These are phyloP conservation scores for cattle (Bos taurus) DNA, from an alignment of 2,113 vertebrate genomes.

Conservation along the genomic window ARS-UCD2.0 NC_037340.1:61328501-61329000, in stretches of 20 bases:
- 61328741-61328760: not conserved
- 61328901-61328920: not conserved
- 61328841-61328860: conserved; percentile 19
- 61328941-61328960: not conserved
- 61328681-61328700: not conserved
- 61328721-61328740: not conserved
- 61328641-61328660: not conserved
- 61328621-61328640: not conserved
- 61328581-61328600: not conserved
- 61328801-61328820: not conserved
- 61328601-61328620: not conserved
- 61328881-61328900: conserved; percentile 14
- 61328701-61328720: not conserved
- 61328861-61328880: not conserved
- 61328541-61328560: not conserved
- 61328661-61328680: not conserved
- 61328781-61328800: not conserved
- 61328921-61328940: conserved; percentile 18
- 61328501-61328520: not conserved
- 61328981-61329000: conserved; percentile 22
- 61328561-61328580: not conserved
- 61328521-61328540: not conserved
- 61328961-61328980: not conserved
- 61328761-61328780: not conserved
- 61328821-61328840: not conserved